phyloP scores from a whole-genome alignment of 2,797 vertebrate genomes.

The Gallinago stenura region DNA sequence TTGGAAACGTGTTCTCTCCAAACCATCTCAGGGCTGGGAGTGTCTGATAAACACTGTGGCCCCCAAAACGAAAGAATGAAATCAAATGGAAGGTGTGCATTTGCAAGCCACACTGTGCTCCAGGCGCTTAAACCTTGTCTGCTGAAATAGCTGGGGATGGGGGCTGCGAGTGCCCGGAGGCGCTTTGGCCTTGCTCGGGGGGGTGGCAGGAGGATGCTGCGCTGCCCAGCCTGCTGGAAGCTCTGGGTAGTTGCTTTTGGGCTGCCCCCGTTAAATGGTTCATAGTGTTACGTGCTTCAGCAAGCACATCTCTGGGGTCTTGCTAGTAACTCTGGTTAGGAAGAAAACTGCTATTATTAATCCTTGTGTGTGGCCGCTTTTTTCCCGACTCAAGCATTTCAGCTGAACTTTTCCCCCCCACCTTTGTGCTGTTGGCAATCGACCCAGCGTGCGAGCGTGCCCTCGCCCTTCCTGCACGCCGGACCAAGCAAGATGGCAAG shows the following conservation, averaged over 20 bases:
- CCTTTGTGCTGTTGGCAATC: not conserved
- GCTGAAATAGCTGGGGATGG: not conserved
- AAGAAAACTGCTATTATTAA: not conserved
- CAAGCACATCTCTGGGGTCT: not conserved
- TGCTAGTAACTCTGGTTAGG: not conserved
- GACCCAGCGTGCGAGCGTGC: accelerated
- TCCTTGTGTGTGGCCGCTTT: not conserved
- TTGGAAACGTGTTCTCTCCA: not conserved
- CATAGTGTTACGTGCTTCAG: not conserved
- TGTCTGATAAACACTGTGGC: not conserved
- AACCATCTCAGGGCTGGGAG: not conserved
- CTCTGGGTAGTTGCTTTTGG: not conserved
- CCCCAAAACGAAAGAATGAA: not conserved
- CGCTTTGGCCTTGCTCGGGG: not conserved
- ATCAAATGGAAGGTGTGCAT: accelerated
- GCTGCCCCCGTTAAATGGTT: not conserved
- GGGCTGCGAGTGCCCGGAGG: not conserved
- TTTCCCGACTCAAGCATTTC: not conserved
- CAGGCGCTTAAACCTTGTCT: not conserved
- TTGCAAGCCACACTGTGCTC: not conserved
- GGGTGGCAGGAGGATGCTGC: not conserved
- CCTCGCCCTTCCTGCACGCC: not conserved
- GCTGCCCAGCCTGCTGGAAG: accelerated
- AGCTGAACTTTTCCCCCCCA: not conserved
- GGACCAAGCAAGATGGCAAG: not conserved